A percentile compares a stretch with the other conserved stretches of the same genome.
These are phyloP conservation scores for Fukomys damarensis DNA, from an alignment of 2,113 vertebrate genomes.

Conservation along the genomic window DNA sequence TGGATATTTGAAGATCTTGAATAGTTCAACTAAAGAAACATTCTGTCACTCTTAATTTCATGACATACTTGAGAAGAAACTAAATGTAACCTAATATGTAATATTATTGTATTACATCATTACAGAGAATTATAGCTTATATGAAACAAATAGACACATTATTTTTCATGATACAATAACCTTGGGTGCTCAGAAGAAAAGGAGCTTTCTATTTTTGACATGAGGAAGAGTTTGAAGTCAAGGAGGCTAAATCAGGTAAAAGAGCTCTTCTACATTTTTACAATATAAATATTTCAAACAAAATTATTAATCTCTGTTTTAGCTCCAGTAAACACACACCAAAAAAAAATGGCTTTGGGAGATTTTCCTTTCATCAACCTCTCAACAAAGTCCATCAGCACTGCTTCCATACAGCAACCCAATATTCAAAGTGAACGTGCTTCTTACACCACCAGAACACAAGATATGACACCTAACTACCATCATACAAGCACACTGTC, in stretches of 20 bases:
- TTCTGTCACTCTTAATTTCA: background rate
- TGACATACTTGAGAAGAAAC: background rate
- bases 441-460: background rate
- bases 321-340: background rate
- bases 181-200: background rate
- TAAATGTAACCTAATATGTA: background rate
- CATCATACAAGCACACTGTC: background rate
- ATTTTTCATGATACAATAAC: background rate
- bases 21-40: background rate
- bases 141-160: background rate
- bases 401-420: background rate
- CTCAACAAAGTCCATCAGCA: background rate
- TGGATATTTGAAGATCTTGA: background rate
- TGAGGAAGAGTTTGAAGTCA: background rate
- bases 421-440: background rate
- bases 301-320: background rate
- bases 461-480: background rate
- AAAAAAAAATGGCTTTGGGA: background rate
- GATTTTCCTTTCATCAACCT: background rate
- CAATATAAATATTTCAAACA: background rate
- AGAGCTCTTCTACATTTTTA: background rate
- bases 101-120: background rate
- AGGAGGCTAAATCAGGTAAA: background rate
- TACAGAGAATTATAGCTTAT: background rate
- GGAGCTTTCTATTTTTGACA: slow-evolving; percentile 51